A percentile compares a stretch with the other conserved stretches of the same genome.
Conservation (phyloP, 2,888 invertebrate genomes). For the Acleris cristana region DNA sequence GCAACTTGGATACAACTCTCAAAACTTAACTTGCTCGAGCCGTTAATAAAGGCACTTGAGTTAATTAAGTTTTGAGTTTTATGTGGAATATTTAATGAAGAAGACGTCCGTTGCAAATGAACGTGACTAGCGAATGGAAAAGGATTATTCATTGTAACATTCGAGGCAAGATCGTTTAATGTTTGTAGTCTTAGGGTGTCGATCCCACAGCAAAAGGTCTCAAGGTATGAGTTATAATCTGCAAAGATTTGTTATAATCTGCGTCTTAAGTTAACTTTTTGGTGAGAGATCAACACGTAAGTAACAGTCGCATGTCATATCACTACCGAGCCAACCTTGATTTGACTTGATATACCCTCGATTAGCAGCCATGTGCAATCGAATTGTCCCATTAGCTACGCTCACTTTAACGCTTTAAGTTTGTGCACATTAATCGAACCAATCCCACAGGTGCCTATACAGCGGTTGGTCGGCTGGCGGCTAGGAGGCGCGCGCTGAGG, state of each 20-base stretch:
- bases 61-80: constrained; percentile 7
- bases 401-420: constrained; percentile 34
- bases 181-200: too few species aligned
- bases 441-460: constrained; percentile 77
- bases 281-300: too few species aligned
- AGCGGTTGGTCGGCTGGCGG: constrained; percentile 61
- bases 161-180: too few species aligned
- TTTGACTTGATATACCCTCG: not conserved
- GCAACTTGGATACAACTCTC: constrained; percentile 25
- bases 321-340: too few species aligned
- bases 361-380: not conserved
- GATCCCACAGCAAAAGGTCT: too few species aligned
- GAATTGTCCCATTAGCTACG: not conserved
- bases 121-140: not conserved
- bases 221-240: too few species aligned
- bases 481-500: constrained; percentile 72
- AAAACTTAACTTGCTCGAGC: constrained; percentile 4
- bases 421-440: constrained; percentile 69
- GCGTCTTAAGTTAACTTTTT: too few species aligned
- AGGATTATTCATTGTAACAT: too few species aligned
- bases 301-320: too few species aligned
- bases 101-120: not conserved
- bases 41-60: constrained; percentile 14
- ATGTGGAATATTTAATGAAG: not conserved
- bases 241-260: too few species aligned